phyloP scores from a whole-genome alignment of 2,888 invertebrate species.

The Pammene fasciana region DNA sequence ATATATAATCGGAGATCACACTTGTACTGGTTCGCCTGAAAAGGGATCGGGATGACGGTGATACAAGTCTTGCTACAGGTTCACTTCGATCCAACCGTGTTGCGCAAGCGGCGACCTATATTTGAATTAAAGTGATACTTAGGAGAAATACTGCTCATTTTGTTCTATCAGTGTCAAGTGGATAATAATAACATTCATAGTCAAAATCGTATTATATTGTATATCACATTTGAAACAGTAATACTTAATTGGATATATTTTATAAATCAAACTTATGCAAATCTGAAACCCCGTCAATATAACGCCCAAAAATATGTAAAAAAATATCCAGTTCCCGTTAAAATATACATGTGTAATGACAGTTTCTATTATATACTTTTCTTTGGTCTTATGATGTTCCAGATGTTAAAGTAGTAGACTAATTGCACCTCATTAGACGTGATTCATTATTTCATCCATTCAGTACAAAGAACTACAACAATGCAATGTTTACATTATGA shows the following conservation, averaged over 20 bases:
- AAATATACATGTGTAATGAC: too few relatives aligned
- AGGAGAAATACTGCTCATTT: slow-evolving; percentile 11
- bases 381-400: too few relatives aligned
- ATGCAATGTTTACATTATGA: slow-evolving; percentile 7
- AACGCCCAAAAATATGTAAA: too few relatives aligned
- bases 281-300: too few relatives aligned
- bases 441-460: slow-evolving; percentile 15
- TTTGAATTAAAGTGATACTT: slow-evolving; percentile 25
- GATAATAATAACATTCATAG: too few relatives aligned
- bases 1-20: neutral
- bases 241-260: too few relatives aligned
- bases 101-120: slow-evolving; percentile 36
- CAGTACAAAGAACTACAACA: slow-evolving; percentile 7
- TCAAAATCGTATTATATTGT: too few relatives aligned
- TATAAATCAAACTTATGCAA: too few relatives aligned
- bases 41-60: neutral
- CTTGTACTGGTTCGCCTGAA: neutral
- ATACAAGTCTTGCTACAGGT: slow-evolving; percentile 2
- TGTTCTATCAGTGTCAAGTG: neutral
- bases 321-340: too few relatives aligned
- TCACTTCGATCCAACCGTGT: slow-evolving; percentile 13
- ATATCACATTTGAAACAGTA: neutral
- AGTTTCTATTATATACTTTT: too few relatives aligned
- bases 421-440: slow-evolving; percentile 8
- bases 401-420: neutral